Evolutionary conservation across 2,113 vertebrate genomes (phyloP), one percentile per base, ranked within the genome.

Genomic region (Trogon melanurus): DNA sequence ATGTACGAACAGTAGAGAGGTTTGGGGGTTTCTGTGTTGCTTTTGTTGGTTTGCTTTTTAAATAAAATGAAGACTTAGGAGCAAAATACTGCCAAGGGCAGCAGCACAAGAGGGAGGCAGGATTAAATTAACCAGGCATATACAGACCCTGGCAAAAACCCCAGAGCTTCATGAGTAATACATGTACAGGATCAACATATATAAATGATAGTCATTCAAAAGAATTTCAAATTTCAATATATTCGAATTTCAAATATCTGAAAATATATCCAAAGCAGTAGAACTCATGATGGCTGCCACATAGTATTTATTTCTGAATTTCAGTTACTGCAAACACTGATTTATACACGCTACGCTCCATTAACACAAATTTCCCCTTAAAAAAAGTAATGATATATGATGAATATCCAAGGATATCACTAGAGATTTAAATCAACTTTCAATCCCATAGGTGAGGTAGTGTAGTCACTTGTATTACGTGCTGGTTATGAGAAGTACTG

Each of bases 371-470:
- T 60, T 79, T 88, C 76, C 41, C 69, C 84, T 67, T 78, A 89
- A 78, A 95, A 86, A 85, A 95, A 71, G 91, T 91, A 96, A 94
- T 32, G 19, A 79, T 54, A 58, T 15, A 81, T 34, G 18, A 92
- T 56, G 67, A 93, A 95, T 96, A 95, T 70, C 92, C 92, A 96
- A 91, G 79, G 81, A 70, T 93, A 91, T 90, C 48, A 95, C 88
- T 96, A 91, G 79, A 96, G 85, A 96, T 92, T 94, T 92, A 64
- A 93, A 97, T 95, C 89, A 97, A 93, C 91, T 97, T 97, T 96
- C 97, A 97, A 86, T 97, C 93, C 93, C 88, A 78, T 81, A 94
- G 82, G 86, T 98, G 98, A 98, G 98, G 98, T 98, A 98, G 98
- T 98, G 97, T 96, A 96, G 96, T 97, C 91, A 93, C 88, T 97